A percentile compares a stretch with the other conserved stretches of the same genome.
These are phyloP conservation scores for Gymnocheta viridis DNA, from an alignment of 2,888 invertebrate species.

Conservation along the genomic window DNA sequence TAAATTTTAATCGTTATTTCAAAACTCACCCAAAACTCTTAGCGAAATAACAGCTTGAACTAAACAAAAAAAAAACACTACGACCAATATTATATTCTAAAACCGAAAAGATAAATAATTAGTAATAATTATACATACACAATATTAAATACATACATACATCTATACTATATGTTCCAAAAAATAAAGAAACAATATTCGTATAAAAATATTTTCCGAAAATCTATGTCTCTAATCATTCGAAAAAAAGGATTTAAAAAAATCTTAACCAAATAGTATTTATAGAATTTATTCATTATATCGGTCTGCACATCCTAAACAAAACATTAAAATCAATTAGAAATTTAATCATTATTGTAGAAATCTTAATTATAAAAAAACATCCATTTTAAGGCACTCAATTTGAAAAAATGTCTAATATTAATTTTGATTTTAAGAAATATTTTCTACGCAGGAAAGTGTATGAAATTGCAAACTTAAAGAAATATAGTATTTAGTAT, in stretches of 20 bases:
- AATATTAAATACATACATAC: constrained; percentile 59
- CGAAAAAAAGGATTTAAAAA: constrained; percentile 1
- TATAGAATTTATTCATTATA: constrained; percentile 27
- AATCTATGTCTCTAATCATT: constrained; percentile 56
- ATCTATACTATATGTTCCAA: constrained; percentile 66
- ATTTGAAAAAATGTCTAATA: not conserved
- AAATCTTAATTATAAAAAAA: constrained; percentile 6
- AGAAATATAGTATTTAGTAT: no score
- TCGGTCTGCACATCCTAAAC: constrained; percentile 56
- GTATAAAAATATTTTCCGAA: constrained; percentile 59
- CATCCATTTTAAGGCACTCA: not conserved
- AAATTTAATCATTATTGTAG: not conserved
- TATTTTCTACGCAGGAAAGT: not conserved
- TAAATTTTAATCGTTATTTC: constrained; percentile 20
- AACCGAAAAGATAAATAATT: constrained; percentile 16
- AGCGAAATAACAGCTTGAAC: constrained; percentile 41
- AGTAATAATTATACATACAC: constrained; percentile 37
- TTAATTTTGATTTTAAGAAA: not conserved
- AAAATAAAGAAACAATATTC: constrained; percentile 43
- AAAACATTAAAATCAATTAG: not conserved
- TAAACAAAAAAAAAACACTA: constrained; percentile 32
- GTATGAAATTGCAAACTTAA: not conserved
- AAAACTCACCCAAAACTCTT: constrained; percentile 38
- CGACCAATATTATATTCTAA: constrained; percentile 69
- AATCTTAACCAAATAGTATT: constrained; percentile 44